Evolutionary conservation across 2,888 invertebrate species (phyloP).

Genomic region (Drosophila ustulata): DNA sequence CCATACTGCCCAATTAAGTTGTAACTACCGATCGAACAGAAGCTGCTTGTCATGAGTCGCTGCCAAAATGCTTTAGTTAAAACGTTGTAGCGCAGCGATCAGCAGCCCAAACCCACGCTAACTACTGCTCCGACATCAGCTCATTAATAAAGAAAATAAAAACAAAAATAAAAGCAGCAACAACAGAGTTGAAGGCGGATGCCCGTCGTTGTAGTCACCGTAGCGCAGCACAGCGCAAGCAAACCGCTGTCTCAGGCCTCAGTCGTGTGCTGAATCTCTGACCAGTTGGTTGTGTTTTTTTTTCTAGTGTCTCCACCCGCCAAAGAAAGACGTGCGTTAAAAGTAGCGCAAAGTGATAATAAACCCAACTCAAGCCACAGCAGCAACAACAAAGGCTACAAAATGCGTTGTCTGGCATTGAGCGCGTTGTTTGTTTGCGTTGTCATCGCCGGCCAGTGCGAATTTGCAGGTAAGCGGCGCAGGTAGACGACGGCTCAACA

Average conservation of each 20-base stretch:
- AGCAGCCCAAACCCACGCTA: constrained; percentile 38
- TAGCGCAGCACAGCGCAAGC: not conserved
- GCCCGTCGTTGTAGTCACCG: constrained; percentile 24
- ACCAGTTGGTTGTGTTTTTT: constrained; percentile 60
- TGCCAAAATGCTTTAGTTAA: constrained; percentile 1
- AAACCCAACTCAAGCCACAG: constrained; percentile 21
- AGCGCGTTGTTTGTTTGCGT: constrained; percentile 58
- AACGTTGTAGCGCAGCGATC: constrained; percentile 35
- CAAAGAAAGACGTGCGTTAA: constrained; percentile 8
- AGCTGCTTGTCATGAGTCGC: not conserved
- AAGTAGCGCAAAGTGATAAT: constrained; percentile 52
- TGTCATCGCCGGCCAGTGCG: constrained; percentile 68
- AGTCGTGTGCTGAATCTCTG: constrained; percentile 70
- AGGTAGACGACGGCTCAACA: not conserved
- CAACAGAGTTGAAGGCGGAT: constrained; percentile 28
- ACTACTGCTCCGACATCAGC: constrained; percentile 43
- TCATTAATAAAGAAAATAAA: constrained; percentile 65
- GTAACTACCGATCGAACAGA: not conserved
- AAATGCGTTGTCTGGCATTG: constrained; percentile 76
- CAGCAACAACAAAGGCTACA: constrained; percentile 36
- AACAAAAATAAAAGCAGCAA: constrained; percentile 27
- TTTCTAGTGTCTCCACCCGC: not conserved
- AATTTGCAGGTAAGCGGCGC: constrained; percentile 73
- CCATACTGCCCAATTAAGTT: not conserved
- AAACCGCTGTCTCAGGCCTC: constrained; percentile 40